These are phyloP conservation scores for Antitype chi DNA, from an alignment of 2,888 invertebrate genomes.

Conservation along the genomic window DNA sequence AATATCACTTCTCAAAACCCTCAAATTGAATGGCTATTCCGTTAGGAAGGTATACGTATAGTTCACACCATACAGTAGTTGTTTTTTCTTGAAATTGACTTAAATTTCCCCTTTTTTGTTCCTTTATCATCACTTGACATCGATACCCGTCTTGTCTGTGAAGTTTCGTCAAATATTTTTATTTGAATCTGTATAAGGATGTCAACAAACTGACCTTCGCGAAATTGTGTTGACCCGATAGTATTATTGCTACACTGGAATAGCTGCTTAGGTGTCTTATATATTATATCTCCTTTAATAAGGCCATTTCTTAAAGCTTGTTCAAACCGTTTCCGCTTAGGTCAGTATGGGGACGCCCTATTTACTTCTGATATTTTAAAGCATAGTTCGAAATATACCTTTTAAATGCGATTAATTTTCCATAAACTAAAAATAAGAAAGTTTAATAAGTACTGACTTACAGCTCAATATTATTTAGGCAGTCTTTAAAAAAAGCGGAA, in stretches of 20 bases:
- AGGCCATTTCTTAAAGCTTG: background rate
- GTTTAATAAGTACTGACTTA: background rate
- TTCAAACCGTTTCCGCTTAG: background rate
- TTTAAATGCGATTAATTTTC: constrained; percentile 21
- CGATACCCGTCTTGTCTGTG: background rate
- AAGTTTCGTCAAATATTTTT: background rate
- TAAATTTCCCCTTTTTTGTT: background rate
- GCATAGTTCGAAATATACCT: background rate
- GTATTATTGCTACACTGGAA: background rate
- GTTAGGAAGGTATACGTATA: too few relatives aligned
- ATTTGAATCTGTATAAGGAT: background rate
- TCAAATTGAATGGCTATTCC: too few relatives aligned
- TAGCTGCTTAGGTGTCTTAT: constrained; percentile 1
- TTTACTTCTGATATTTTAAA: background rate
- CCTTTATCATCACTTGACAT: background rate
- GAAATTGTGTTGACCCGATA: background rate
- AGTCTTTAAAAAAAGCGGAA: constrained; percentile 20
- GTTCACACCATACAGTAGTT: too few relatives aligned
- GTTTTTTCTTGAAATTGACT: too few relatives aligned
- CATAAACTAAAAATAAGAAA: background rate
- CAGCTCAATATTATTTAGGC: constrained; percentile 6
- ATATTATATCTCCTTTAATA: background rate
- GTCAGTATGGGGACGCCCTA: background rate
- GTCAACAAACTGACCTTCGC: background rate
- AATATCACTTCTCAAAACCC: too few relatives aligned